Evolutionary conservation across 92 coral and sea anemone genomes (phyloP).

Genomic region (Parazoanthus darwini): DNA sequence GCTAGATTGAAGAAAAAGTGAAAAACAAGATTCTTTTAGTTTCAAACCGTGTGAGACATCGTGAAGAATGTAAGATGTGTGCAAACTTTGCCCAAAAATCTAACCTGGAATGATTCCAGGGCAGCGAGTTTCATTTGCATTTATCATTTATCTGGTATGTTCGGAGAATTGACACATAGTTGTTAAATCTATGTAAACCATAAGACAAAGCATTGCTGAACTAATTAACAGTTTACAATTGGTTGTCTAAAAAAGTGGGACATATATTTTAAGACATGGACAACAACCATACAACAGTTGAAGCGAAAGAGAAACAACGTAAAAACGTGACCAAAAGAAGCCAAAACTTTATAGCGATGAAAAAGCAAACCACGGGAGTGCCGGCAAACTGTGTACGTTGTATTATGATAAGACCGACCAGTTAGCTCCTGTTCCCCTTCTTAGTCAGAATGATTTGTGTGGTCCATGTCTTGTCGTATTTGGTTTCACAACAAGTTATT

Average conservation of each 20-base stretch:
- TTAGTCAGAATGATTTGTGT: no score
- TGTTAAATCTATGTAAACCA: background rate
- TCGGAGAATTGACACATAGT: background rate
- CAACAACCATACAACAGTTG: background rate
- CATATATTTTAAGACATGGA: background rate
- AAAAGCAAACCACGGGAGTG: background rate
- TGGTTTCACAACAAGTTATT: background rate
- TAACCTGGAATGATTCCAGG: conserved; percentile 12
- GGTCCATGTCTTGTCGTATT: background rate
- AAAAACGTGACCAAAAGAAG: background rate
- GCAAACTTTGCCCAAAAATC: background rate
- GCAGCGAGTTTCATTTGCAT: background rate
- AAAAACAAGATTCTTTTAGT: background rate
- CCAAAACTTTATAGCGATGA: background rate
- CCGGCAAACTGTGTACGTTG: background rate
- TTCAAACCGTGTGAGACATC: background rate
- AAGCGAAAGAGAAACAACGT: background rate
- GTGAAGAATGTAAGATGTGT: background rate
- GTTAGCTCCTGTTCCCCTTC: background rate
- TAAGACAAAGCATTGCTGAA: background rate
- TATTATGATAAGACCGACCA: background rate
- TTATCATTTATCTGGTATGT: background rate
- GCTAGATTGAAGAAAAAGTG: background rate
- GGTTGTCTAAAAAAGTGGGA: background rate
- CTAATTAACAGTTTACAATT: conserved; percentile 3